Evolutionary conservation across 1,140 invertebrate species (phyloP).

Genomic region (Camponotus pennsylvanicus): DNA sequence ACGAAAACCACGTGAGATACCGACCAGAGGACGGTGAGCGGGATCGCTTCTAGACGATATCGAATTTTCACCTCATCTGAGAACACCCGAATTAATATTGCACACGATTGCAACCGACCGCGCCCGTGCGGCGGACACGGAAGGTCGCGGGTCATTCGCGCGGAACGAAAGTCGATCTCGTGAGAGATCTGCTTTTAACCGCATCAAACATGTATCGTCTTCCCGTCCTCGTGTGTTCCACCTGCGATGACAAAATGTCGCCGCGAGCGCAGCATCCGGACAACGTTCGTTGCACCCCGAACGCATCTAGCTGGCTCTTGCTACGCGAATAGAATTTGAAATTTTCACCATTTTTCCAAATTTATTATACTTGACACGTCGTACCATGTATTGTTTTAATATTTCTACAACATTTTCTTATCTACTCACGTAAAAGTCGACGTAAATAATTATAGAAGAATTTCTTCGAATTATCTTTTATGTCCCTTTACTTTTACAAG

Average conservation of each 20-base stretch:
- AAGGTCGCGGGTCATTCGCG: constrained; percentile 66
- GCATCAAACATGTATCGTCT: constrained; percentile 52
- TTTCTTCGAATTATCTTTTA: neutral
- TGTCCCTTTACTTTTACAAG: neutral
- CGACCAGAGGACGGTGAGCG: neutral
- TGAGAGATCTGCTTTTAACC: constrained; percentile 60
- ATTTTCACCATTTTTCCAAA: neutral
- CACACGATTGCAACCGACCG: constrained; percentile 65
- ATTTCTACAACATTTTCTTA: too few relatives aligned
- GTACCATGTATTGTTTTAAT: too few relatives aligned
- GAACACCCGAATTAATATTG: constrained; percentile 82
- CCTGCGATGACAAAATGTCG: constrained; percentile 32
- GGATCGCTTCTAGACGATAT: constrained; percentile 70
- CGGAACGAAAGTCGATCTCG: constrained; percentile 65
- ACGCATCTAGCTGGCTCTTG: neutral
- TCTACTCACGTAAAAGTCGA: too few relatives aligned
- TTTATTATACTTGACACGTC: too few relatives aligned
- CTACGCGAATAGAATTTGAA: neutral
- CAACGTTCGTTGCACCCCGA: neutral
- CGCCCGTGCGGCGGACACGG: constrained; percentile 57
- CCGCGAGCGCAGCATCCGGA: neutral
- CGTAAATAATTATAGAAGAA: too few relatives aligned
- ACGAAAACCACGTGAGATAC: constrained; percentile 39
- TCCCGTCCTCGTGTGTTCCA: neutral
- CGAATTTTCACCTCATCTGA: constrained; percentile 81